These are phyloP conservation scores for Smutsia gigantea DNA, from an alignment of 2,797 vertebrate species.

Conservation along the genomic window DNA sequence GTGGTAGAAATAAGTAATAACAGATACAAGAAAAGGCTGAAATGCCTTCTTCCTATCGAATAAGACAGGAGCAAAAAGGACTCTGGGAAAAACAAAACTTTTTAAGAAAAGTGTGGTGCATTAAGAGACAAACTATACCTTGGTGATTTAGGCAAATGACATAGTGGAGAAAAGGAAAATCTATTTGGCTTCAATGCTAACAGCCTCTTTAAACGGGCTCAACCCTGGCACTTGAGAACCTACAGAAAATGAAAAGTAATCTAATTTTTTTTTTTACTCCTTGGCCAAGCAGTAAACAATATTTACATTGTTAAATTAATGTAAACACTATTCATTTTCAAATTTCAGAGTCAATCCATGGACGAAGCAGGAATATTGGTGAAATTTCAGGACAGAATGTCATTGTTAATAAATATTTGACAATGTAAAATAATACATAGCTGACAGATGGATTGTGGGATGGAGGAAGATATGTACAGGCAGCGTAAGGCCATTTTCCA, in stretches of 20 bases:
- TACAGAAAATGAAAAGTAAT: not conserved
- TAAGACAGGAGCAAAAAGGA: not conserved
- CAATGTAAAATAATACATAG: not conserved
- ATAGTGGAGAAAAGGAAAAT: not conserved
- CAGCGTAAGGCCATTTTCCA: not conserved
- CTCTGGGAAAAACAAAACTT: not conserved
- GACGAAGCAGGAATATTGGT: not conserved
- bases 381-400: not conserved
- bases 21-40: not conserved
- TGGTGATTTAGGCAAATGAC: conserved; percentile 21
- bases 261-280: not conserved
- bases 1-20: not conserved
- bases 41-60: not conserved
- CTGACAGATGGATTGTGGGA: not conserved
- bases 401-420: not conserved
- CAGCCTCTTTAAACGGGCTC: not conserved
- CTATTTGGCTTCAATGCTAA: not conserved
- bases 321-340: not conserved
- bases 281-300: not conserved
- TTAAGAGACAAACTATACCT: not conserved
- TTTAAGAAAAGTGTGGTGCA: not conserved
- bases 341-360: not conserved
- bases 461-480: not conserved
- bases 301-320: not conserved
- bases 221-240: not conserved